phyloP scores from a whole-genome alignment of 2,797 vertebrate species.

The Hypotaenidia okinawae region DNA sequence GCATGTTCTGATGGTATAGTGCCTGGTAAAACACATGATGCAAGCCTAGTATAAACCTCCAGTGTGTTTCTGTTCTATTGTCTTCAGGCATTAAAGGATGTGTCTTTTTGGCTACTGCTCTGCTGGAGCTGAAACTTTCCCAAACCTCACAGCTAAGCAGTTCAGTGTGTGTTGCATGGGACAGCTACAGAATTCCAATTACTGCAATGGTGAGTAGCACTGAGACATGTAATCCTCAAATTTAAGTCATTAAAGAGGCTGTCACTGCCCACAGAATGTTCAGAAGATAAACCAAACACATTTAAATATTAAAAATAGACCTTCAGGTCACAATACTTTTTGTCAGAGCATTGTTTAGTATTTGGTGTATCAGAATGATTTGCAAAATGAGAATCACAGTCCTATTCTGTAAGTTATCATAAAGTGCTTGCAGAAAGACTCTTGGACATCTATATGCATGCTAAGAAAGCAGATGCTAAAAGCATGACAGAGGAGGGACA shows the following conservation, averaged over 20 bases:
- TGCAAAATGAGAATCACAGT: neutral
- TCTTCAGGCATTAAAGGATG: conserved; percentile 53
- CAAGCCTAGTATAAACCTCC: neutral
- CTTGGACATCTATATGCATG: neutral
- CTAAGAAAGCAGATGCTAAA: neutral
- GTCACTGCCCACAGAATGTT: neutral
- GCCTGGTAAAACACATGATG: neutral
- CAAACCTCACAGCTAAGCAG: conserved; percentile 54
- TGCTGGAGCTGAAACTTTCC: conserved; percentile 58
- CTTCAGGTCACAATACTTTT: neutral
- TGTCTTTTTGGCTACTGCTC: conserved; percentile 50
- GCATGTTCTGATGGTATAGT: neutral
- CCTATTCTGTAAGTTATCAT: neutral
- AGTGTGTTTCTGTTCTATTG: conserved; percentile 45
- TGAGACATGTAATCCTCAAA: conserved; percentile 42
- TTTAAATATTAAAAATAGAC: conserved; percentile 18
- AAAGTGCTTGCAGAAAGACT: neutral
- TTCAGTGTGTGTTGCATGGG: conserved; percentile 54
- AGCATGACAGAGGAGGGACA: neutral
- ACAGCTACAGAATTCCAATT: conserved; percentile 65
- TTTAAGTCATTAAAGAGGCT: conserved; percentile 45
- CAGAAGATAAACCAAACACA: neutral
- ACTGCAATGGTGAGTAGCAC: conserved; percentile 51
- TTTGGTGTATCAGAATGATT: neutral
- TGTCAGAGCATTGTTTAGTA: neutral